phyloP scores from a whole-genome alignment of 2,797 vertebrate species.

The Galago senegalensis region DNA sequence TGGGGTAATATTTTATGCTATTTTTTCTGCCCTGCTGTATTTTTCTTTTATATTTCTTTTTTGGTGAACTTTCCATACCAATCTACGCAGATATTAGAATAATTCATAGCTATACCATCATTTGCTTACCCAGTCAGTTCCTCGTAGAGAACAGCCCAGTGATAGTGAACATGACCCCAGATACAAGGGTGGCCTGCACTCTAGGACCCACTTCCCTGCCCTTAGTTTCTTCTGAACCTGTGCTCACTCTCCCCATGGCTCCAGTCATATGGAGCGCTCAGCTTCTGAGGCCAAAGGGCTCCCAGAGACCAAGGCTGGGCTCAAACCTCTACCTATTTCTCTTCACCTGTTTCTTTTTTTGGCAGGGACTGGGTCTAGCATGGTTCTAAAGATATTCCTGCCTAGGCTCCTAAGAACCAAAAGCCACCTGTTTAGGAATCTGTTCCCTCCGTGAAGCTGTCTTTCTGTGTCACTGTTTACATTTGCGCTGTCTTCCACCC shows the following conservation, averaged over 20 bases:
- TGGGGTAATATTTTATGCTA: background rate
- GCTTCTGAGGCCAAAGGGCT: background rate
- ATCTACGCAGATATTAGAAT: background rate
- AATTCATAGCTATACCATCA: background rate
- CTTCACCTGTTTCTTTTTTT: background rate
- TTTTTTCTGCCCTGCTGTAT: background rate
- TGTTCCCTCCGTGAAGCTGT: background rate
- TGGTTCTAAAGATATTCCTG: background rate
- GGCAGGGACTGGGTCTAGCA: background rate
- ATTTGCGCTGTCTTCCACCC: background rate
- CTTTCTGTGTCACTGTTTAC: background rate
- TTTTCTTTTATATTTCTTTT: conserved; percentile 13
- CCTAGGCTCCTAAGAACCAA: background rate
- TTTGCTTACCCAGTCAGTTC: background rate
- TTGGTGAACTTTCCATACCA: background rate
- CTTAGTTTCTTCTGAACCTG: background rate
- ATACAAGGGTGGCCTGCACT: background rate
- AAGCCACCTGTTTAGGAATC: background rate
- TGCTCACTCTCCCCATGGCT: background rate
- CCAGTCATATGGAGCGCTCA: background rate
- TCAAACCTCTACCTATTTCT: background rate
- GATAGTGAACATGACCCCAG: background rate
- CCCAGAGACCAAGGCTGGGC: background rate
- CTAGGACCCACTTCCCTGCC: background rate
- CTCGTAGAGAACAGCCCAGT: background rate